A percentile compares a stretch with the other conserved stretches of the same genome.
These are phyloP conservation scores for Salpingus planirostris DNA, from an alignment of 2,888 invertebrate species.

Conservation along the genomic window DNA sequence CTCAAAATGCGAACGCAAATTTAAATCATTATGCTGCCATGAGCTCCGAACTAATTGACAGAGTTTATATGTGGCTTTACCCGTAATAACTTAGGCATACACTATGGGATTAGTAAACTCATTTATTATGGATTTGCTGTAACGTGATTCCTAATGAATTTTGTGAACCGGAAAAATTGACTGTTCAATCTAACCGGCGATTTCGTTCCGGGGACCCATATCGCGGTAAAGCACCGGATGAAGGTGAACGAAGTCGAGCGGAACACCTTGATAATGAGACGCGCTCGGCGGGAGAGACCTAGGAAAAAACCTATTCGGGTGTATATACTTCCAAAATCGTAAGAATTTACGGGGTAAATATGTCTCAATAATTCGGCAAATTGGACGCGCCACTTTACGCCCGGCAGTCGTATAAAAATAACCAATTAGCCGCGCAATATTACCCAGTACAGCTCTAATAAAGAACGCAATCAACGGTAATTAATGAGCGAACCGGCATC, in stretches of 20 bases:
- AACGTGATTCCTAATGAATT: neutral
- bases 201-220: no score
- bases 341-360: no score
- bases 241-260: no score
- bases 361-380: no score
- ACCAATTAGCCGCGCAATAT: neutral
- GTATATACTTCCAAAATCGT: neutral
- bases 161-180: no score
- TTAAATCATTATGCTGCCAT: conserved; percentile 16
- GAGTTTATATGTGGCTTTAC: conserved; percentile 7
- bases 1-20: conserved; percentile 19
- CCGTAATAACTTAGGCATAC: conserved; percentile 5
- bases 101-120: conserved; percentile 5
- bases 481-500: neutral
- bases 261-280: no score
- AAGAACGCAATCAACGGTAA: neutral
- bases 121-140: conserved; percentile 2
- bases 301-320: no score
- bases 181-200: no score
- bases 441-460: neutral
- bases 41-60: conserved; percentile 16
- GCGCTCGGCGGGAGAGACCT: no score
- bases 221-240: no score
- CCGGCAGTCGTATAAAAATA: neutral
- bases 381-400: neutral